Evolutionary conservation across 2,888 invertebrate species (phyloP).

Genomic region (Sepiola atlantica): DNA sequence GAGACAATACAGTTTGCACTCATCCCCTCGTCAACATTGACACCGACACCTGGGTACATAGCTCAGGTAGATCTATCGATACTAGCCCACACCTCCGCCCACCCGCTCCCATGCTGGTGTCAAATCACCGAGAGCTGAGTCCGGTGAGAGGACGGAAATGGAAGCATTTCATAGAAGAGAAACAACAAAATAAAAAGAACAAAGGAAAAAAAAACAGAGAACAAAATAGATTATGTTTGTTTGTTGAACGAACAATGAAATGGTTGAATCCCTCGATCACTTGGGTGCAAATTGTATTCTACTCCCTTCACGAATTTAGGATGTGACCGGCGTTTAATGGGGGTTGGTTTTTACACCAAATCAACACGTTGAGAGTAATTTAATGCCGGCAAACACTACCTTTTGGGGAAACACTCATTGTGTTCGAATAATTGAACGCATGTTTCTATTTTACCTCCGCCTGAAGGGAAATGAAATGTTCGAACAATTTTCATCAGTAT

Average conservation of each 20-base stretch:
- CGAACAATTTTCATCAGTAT: too few species aligned
- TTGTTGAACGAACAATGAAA: not conserved
- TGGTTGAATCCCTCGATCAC: not conserved
- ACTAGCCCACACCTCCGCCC: not conserved
- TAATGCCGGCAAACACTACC: too few species aligned
- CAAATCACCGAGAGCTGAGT: not conserved
- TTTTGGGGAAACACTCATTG: too few species aligned
- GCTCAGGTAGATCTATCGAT: not conserved
- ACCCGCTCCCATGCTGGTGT: not conserved
- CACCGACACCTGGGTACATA: not conserved
- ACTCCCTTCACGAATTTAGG: too few species aligned
- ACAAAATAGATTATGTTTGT: not conserved
- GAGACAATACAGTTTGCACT: not conserved
- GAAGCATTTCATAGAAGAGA: not conserved
- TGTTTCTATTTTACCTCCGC: too few species aligned
- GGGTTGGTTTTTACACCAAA: too few species aligned
- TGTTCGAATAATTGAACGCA: too few species aligned
- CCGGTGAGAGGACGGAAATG: not conserved
- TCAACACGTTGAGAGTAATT: too few species aligned
- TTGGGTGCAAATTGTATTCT: too few species aligned
- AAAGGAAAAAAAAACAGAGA: not conserved
- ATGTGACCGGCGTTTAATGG: too few species aligned
- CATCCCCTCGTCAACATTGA: not conserved
- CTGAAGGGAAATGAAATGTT: too few species aligned
- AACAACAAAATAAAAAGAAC: not conserved